Base-by-base conservation (phyloP, 2,888 invertebrate genomes). In the Mayetiola destructor region DNA sequence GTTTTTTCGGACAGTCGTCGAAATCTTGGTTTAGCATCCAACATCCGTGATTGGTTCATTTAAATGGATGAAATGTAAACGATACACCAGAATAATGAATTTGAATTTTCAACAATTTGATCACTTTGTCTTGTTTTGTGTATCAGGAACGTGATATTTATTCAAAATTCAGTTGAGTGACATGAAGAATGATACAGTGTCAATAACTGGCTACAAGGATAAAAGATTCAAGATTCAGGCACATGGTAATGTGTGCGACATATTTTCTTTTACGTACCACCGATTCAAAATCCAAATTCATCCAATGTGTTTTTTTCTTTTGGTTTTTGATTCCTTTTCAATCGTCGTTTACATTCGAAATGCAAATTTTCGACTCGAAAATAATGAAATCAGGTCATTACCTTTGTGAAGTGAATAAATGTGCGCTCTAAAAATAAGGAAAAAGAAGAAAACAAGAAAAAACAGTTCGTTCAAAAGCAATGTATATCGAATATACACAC, bases 331-430 rank as follows among this genome's bases (percentile, higher is more conserved):
- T 16, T 48, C 27, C n/a, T n/a, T n/a, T n/a, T n/a, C n/a, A n/a
- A n/a, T n/a, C n/a, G n/a, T n/a, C n/a, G n/a, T n/a, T n/a, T n/a
- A 27, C 48, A 48, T 48, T 48, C 9, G 3, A 27, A 9, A n/a
- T 10, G 16, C 3, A 8, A 2, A 21, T 23, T 16, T n/a, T 3
- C 4, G 27, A 27, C 14, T 48, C 27, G 48, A 27, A 27, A n/a
- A 48, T 48, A 27, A 48, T 27, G 10, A 48, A 48, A 48, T 48
- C 48, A 48, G 48, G 48, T 48, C 48, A 48, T 48, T 48, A 48
- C 29, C 27, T 48, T n/a, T 48, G 9, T 48, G 27, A 27, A 39
- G 39, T 39, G n/a, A 39, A 18, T 18, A 18, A 18, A 10, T 37
- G n/a, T n/a, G n/a, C n/a, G n/a, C n/a, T n/a, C n/a, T n/a, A n/a